phyloP scores from a whole-genome alignment of 1,140 invertebrate genomes.

The Hermetia illucens region DNA sequence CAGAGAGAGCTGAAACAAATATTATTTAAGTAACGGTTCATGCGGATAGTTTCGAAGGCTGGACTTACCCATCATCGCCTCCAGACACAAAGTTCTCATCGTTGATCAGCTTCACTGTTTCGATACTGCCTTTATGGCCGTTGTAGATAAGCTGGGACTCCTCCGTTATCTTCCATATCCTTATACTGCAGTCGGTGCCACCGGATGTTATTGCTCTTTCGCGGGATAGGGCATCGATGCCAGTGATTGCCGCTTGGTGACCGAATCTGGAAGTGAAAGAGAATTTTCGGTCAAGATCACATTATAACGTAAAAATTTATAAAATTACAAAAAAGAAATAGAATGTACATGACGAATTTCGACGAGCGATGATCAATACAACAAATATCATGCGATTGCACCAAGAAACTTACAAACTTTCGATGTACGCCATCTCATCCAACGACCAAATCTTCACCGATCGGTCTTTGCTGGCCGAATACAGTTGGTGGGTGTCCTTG shows the following conservation, averaged over 20 bases:
- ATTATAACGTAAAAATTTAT: too few species aligned
- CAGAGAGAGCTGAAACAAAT: slow-evolving; percentile 43
- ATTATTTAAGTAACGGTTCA: slow-evolving; percentile 4
- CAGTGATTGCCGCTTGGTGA: slow-evolving; percentile 75
- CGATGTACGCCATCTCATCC: slow-evolving; percentile 90
- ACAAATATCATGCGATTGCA: too few species aligned
- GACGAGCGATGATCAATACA: too few species aligned
- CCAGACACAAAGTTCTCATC: slow-evolving; percentile 85
- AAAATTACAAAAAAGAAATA: too few species aligned
- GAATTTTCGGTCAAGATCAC: slow-evolving; percentile 1
- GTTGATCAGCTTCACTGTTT: slow-evolving; percentile 78
- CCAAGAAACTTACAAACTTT: slow-evolving; percentile 56
- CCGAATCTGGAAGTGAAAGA: slow-evolving; percentile 49
- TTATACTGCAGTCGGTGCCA: slow-evolving; percentile 67
- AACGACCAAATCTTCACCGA: slow-evolving; percentile 88
- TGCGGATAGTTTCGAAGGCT: background rate
- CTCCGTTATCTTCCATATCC: slow-evolving; percentile 93
- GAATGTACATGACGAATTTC: too few species aligned
- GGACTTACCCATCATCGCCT: slow-evolving; percentile 65
- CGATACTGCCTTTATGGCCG: slow-evolving; percentile 64
- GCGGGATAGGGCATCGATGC: slow-evolving; percentile 71
- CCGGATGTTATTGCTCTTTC: slow-evolving; percentile 83
- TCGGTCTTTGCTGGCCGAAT: slow-evolving; percentile 69
- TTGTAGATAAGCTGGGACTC: slow-evolving; percentile 93
- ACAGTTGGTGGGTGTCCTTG: slow-evolving; percentile 75